Percentiles rank a stretch among this genome's conserved stretches.
Evolutionary conservation across 1,140 invertebrate genomes (phyloP).

Genomic region (Drosophila elegans): DNA sequence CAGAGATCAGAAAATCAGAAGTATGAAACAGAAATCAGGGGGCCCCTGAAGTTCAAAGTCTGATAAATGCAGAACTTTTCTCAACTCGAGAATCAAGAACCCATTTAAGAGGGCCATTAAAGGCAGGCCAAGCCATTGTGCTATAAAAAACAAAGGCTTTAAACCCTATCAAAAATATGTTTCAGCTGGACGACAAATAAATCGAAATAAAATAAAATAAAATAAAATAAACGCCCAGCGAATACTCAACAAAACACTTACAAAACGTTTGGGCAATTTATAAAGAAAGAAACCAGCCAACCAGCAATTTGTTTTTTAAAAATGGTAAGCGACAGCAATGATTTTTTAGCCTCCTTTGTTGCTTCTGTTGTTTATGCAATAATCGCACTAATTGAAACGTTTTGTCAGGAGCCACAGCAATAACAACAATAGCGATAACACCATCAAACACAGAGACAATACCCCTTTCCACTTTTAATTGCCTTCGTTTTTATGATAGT

Average conservation of each 20-base stretch:
- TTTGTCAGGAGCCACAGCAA: slow-evolving; percentile 28
- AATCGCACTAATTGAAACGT: slow-evolving; percentile 50
- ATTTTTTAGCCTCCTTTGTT: slow-evolving; percentile 24
- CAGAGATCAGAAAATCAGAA: slow-evolving; percentile 9
- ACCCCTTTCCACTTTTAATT: slow-evolving; percentile 10
- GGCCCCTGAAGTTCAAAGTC: not conserved
- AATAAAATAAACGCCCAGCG: not conserved
- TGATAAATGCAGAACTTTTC: too few species aligned
- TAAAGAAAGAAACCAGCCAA: slow-evolving; percentile 18
- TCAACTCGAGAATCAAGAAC: not conserved
- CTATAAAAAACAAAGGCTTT: too few species aligned
- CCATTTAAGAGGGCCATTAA: not conserved
- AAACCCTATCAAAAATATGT: not conserved
- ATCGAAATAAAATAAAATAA: not conserved
- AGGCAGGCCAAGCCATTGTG: not conserved
- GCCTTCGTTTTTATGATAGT: slow-evolving; percentile 42
- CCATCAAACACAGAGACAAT: slow-evolving; percentile 29
- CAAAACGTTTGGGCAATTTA: slow-evolving; percentile 23
- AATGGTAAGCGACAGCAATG: slow-evolving; percentile 30
- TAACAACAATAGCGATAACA: slow-evolving; percentile 34
- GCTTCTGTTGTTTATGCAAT: slow-evolving; percentile 48
- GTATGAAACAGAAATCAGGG: too few species aligned
- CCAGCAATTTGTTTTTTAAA: slow-evolving; percentile 1
- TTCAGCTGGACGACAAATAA: not conserved
- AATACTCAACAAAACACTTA: slow-evolving; percentile 12